phyloP scores from a whole-genome alignment of 2,113 vertebrate species.

The Perca schrenkii region DNA sequence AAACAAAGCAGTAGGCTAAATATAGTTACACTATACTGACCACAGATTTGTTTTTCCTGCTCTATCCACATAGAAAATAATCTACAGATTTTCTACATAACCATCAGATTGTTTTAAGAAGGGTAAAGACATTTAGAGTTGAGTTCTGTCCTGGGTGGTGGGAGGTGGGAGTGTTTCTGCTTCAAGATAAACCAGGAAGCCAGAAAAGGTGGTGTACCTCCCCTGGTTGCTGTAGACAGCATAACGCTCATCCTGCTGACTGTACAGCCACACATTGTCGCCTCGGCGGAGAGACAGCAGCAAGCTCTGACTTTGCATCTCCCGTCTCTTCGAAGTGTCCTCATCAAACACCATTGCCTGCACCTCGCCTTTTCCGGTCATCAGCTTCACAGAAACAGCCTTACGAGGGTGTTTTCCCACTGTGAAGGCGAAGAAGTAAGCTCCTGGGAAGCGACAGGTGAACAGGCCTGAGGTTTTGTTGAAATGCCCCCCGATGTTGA shows the following conservation, averaged over 20 bases:
- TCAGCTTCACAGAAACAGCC: slow-evolving; percentile 86
- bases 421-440: slow-evolving; percentile 86
- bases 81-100: slow-evolving; percentile 22
- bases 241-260: slow-evolving; percentile 85
- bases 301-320: slow-evolving; percentile 88
- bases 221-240: slow-evolving; percentile 88
- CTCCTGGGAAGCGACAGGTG: slow-evolving; percentile 81
- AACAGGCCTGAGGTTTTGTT: slow-evolving; percentile 84
- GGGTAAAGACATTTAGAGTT: slow-evolving; percentile 44
- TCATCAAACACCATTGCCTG: slow-evolving; percentile 89
- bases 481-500: slow-evolving; percentile 86
- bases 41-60: not conserved
- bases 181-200: slow-evolving; percentile 85
- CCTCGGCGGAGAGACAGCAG: slow-evolving; percentile 78
- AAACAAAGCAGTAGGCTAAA: slow-evolving; percentile 1
- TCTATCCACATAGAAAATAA: slow-evolving; percentile 4
- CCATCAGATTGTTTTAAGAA: not conserved
- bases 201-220: slow-evolving; percentile 86
- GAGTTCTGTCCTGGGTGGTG: slow-evolving; percentile 62
- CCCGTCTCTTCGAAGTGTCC: slow-evolving; percentile 81
- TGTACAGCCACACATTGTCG: slow-evolving; percentile 85
- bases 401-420: slow-evolving; percentile 85
- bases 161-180: slow-evolving; percentile 14
- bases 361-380: slow-evolving; percentile 83
- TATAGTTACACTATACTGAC: not conserved